Base-by-base conservation (phyloP, 2,113 vertebrate species). In the Zingel zingel region DNA sequence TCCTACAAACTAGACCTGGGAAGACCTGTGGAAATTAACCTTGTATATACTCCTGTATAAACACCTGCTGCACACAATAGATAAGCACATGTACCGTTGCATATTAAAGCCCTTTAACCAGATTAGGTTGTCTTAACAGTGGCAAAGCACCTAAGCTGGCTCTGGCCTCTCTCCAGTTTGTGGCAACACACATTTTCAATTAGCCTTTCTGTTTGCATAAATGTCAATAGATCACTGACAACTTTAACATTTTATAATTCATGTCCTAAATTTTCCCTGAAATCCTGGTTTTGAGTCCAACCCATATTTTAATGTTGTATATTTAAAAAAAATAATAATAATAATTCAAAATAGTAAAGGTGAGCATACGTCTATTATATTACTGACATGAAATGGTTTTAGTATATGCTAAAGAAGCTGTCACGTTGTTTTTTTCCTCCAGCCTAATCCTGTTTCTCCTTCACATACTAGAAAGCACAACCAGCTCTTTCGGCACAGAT, bases 121-220 rank as follows among this genome's bases (percentile, higher is more conserved):
- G 94, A 92, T 95, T 94, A 95, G 66, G 74, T 83, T 87, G 91
- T 88, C 89, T 93, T 92, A 93, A 92, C 89, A 69, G 65, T 75
- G 57, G 83, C 74, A 86, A 91, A 84, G 85, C 76, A 77, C 79
- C 72, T 91, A 90, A 89, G 77, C 89, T 83, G 74, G 63, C 56
- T 11, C 53, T 86, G 85, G 89, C 82, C 88, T 79, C 45, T 30
- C 62, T 88, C 5, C 14, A 56, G 4, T 71, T 79, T 78, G 66
- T 43, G 53, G 57, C 73, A 74, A 83, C 45, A 27, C 47, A 27
- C 50, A 69, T 47, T 84, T 87, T 84, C 71, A 65, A 56, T 72
- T 53, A 54, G 51, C 18, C 25, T 61, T 19, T 11, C 50, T 74
- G 54, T 65, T 47, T 9, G 8, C 18, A 74, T 53, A 12, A 54